Evolutionary conservation across 2,797 vertebrate species (phyloP).

Genomic region (Delichon dasypus): DNA sequence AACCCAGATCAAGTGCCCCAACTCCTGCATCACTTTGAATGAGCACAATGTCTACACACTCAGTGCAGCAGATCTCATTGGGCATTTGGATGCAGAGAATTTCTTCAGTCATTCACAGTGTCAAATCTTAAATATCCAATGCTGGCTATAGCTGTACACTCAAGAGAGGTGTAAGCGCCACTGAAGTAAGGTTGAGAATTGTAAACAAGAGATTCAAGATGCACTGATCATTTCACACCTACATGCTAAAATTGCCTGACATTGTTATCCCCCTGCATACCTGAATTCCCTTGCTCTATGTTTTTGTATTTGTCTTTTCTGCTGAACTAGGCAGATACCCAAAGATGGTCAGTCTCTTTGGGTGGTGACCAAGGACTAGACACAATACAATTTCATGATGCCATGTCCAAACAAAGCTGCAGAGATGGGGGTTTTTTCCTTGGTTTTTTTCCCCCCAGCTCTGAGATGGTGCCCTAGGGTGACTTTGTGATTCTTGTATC

Average conservation of each 20-base stretch:
- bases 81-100: not conserved
- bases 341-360: not conserved
- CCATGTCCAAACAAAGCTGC: not conserved
- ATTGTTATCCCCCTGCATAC: not conserved
- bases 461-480: not conserved
- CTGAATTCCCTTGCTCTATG: not conserved
- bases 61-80: not conserved
- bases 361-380: not conserved
- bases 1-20: not conserved
- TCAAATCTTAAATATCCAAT: not conserved
- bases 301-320: not conserved
- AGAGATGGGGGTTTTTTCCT: fast-evolving
- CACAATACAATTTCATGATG: not conserved
- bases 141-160: not conserved
- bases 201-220: not conserved
- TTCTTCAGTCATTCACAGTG: not conserved
- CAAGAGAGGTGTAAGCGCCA: not conserved
- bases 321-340: not conserved
- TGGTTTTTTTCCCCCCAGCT: not conserved
- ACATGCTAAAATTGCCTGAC: not conserved
- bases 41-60: not conserved
- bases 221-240: not conserved
- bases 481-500: too few relatives aligned
- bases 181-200: not conserved
- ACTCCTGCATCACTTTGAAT: not conserved